Evolutionary conservation across 2,797 vertebrate species (phyloP).

Genomic region (Urocyon cinereoargenteus): DNA sequence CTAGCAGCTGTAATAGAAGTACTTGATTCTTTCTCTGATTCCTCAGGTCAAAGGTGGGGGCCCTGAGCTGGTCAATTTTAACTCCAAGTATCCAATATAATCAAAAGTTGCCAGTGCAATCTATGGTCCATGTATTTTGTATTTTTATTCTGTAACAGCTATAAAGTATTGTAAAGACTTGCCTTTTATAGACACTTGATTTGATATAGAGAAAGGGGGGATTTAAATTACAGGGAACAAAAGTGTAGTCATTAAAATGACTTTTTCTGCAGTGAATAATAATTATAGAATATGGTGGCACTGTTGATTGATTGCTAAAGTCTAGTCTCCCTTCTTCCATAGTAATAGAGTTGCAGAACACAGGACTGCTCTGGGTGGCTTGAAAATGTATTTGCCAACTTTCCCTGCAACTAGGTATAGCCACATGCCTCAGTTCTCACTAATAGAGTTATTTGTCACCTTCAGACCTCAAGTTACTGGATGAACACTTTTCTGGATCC

Average conservation of each 20-base stretch:
- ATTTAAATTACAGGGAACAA: slow-evolving; percentile 47
- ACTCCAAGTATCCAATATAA: neutral
- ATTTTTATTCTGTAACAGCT: neutral
- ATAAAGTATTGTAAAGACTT: neutral
- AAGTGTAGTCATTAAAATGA: slow-evolving; percentile 28
- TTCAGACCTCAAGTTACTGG: neutral
- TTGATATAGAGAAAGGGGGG: neutral
- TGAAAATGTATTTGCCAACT: neutral
- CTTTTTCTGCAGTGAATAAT: slow-evolving; percentile 38
- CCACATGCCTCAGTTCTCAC: neutral
- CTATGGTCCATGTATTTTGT: neutral
- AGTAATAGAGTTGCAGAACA: neutral
- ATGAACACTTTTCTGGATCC: neutral
- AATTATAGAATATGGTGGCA: neutral
- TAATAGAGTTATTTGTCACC: neutral
- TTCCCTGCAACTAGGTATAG: neutral
- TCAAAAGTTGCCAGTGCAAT: neutral
- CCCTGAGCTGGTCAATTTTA: neutral
- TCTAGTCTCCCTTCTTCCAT: neutral
- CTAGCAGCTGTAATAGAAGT: neutral
- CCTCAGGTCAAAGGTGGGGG: neutral
- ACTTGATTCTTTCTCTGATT: neutral
- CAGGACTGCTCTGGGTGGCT: neutral
- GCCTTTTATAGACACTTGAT: neutral
- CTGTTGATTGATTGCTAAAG: neutral